Evolutionary conservation across 2,888 invertebrate genomes (phyloP).

Genomic region (Chrysolina americana): DNA sequence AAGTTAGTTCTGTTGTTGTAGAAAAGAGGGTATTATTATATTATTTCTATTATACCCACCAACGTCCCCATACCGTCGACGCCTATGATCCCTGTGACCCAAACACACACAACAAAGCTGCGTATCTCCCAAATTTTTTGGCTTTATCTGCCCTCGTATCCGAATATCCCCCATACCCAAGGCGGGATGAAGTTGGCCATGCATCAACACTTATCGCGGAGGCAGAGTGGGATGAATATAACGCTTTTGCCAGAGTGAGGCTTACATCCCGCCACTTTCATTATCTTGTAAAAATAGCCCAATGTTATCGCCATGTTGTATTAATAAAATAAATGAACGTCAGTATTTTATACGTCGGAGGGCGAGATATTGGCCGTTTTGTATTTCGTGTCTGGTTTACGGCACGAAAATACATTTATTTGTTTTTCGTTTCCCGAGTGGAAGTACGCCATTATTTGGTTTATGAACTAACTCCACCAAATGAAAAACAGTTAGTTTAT

Average conservation of each 20-base stretch:
- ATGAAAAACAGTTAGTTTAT: slow-evolving; percentile 11
- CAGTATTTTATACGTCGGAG: slow-evolving; percentile 31
- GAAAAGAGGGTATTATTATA: no score
- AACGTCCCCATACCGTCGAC: background rate
- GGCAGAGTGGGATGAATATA: slow-evolving; percentile 54
- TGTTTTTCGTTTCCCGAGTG: slow-evolving; percentile 21
- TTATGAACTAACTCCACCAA: slow-evolving; percentile 13
- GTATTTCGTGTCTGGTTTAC: slow-evolving; percentile 29
- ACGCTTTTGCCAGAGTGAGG: slow-evolving; percentile 39
- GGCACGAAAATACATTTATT: slow-evolving; percentile 32
- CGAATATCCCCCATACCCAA: slow-evolving; percentile 33
- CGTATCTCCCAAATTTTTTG: slow-evolving; percentile 40
- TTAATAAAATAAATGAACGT: slow-evolving; percentile 50
- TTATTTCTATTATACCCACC: background rate
- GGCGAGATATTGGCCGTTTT: slow-evolving; percentile 30
- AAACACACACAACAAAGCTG: slow-evolving; percentile 7
- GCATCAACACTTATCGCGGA: slow-evolving; percentile 62
- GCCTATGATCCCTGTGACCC: slow-evolving; percentile 3
- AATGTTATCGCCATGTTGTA: slow-evolving; percentile 46
- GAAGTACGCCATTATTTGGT: slow-evolving; percentile 16
- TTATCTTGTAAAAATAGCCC: slow-evolving; percentile 52
- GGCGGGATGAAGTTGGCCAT: slow-evolving; percentile 52
- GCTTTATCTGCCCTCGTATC: slow-evolving; percentile 42
- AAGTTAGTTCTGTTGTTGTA: no score
- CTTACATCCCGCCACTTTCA: slow-evolving; percentile 49